A percentile compares a stretch with the other conserved stretches of the same genome.
These are phyloP conservation scores for Pyrgilauda ruficollis DNA, from an alignment of 2,113 vertebrate species.

Conservation along the genomic window DNA sequence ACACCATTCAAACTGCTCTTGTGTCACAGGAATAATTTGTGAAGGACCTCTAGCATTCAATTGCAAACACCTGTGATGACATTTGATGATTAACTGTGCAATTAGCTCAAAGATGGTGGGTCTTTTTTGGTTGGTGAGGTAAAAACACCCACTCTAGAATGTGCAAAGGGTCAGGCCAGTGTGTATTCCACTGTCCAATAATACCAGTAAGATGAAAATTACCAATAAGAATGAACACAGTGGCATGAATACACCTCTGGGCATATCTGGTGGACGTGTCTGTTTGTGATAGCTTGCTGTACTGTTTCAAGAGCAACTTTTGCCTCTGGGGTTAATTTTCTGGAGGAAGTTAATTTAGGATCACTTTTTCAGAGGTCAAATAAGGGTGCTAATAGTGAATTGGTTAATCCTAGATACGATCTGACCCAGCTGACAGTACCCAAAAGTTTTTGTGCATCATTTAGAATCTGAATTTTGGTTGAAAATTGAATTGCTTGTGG, in stretches of 20 bases:
- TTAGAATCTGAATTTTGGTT: neutral
- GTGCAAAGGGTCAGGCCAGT: neutral
- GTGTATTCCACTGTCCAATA: neutral
- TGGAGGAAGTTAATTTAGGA: neutral
- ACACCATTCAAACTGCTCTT: neutral
- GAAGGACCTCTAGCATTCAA: neutral
- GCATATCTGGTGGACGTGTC: neutral
- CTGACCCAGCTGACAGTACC: neutral
- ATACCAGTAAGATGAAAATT: neutral
- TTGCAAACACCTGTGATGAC: neutral
- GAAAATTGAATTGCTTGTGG: neutral
- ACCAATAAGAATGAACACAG: neutral
- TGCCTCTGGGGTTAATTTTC: neutral
- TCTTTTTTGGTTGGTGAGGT: neutral
- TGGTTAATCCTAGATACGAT: neutral
- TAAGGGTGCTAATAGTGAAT: neutral
- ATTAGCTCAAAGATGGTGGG: neutral
- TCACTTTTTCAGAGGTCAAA: neutral
- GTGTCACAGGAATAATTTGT: neutral
- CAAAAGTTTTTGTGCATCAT: neutral
- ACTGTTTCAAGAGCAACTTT: neutral
- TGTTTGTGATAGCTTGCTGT: neutral
- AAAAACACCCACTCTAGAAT: neutral
- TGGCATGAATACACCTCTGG: neutral
- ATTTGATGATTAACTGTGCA: neutral